phyloP scores from a whole-genome alignment of 2,888 invertebrate genomes.

The Thereva unica region DNA sequence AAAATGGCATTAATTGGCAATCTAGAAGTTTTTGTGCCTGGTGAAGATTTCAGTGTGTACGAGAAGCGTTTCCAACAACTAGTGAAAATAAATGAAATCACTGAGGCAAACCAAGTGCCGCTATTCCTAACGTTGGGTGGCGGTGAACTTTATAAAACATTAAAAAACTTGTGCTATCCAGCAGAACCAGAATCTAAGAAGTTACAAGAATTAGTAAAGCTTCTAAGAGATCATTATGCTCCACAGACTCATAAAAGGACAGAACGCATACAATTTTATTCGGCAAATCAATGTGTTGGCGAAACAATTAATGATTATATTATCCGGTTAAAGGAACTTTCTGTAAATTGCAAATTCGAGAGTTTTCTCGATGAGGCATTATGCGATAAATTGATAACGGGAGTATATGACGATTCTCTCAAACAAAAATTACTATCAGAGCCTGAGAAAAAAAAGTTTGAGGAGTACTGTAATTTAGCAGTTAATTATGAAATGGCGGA shows the following conservation, averaged over 20 bases:
- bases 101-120: not conserved
- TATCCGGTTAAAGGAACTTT: not conserved
- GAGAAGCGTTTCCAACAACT: not conserved
- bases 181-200: conserved; percentile 1
- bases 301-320: not conserved
- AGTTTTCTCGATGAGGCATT: not conserved
- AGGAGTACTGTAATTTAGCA: not conserved
- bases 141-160: not conserved
- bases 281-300: not conserved
- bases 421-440: not conserved
- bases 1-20: too few relatives aligned
- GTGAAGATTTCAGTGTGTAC: not conserved
- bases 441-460: not conserved
- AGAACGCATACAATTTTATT: not conserved
- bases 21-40: not conserved
- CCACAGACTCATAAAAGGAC: not conserved
- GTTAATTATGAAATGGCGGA: conserved; percentile 4
- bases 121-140: conserved; percentile 1
- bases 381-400: conserved; percentile 5
- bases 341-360: not conserved
- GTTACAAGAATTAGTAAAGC: not conserved
- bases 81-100: not conserved
- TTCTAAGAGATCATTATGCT: conserved; percentile 5
- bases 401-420: not conserved
- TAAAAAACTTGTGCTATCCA: not conserved